Percentiles rank a stretch among this genome's conserved stretches.
phyloP scores from a whole-genome alignment of 1,140 invertebrate genomes.

The Nixonia krombeini region DNA sequence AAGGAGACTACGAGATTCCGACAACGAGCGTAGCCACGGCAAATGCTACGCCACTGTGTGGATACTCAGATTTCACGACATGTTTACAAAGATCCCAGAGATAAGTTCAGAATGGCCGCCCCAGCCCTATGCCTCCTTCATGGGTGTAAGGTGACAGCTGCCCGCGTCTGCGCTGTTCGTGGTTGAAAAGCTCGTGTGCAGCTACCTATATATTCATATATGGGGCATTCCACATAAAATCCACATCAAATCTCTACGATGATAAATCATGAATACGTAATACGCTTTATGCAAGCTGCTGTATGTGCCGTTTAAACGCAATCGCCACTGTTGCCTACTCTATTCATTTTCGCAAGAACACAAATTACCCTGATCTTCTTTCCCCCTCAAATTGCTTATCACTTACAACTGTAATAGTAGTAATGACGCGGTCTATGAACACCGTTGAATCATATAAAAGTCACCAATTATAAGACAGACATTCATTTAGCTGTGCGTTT shows the following conservation, averaged over 20 bases:
- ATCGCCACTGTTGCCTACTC: too few species aligned
- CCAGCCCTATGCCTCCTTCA: constrained; percentile 63
- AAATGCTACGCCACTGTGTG: constrained; percentile 67
- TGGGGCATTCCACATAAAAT: constrained; percentile 34
- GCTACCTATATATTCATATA: constrained; percentile 27
- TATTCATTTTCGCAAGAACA: too few species aligned
- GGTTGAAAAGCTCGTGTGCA: constrained; percentile 32
- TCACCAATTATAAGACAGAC: too few species aligned
- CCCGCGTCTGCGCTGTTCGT: constrained; percentile 59
- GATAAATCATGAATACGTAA: constrained; percentile 24
- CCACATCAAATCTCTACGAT: too few species aligned
- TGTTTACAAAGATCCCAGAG: constrained; percentile 73
- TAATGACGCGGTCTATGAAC: too few species aligned
- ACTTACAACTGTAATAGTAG: too few species aligned
- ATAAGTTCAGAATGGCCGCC: constrained; percentile 72
- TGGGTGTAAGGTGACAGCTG: constrained; percentile 73
- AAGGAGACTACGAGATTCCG: constrained; percentile 24
- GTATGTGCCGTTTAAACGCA: too few species aligned
- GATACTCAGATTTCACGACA: constrained; percentile 73
- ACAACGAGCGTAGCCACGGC: constrained; percentile 41
- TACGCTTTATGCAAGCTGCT: too few species aligned
- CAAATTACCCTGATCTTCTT: too few species aligned
- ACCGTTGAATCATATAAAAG: too few species aligned
- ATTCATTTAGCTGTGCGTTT: too few species aligned
- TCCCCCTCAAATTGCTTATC: too few species aligned